phyloP scores from a whole-genome alignment of 1,140 invertebrate species.

The Panagrolaimus sp. region DNA sequence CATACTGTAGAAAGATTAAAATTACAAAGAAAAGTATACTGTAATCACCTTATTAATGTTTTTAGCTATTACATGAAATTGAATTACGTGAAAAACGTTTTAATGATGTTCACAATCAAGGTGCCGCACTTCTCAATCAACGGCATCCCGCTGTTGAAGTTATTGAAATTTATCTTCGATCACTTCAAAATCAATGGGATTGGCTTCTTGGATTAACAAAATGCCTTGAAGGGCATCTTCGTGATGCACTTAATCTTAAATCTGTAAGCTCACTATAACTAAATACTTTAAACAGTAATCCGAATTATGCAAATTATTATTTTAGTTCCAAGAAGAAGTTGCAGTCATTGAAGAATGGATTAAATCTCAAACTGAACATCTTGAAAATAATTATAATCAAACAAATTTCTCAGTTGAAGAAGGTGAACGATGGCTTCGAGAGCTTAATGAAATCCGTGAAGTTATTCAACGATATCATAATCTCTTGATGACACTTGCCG shows the following conservation, averaged over 20 bases:
- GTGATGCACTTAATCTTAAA: constrained; percentile 82
- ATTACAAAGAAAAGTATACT: not conserved
- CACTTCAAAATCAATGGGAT: constrained; percentile 94
- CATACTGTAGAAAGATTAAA: too few species aligned
- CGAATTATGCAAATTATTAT: constrained; percentile 28
- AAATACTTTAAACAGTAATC: not conserved
- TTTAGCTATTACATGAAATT: constrained; percentile 87
- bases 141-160: constrained; percentile 89
- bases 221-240: constrained; percentile 88
- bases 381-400: not conserved
- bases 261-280: constrained; percentile 50
- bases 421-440: constrained; percentile 15
- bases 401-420: not conserved
- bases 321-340: constrained; percentile 80
- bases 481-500: constrained; percentile 72
- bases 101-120: constrained; percentile 86
- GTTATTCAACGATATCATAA: constrained; percentile 57
- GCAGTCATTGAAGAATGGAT: constrained; percentile 85
- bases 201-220: constrained; percentile 88
- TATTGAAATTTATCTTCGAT: constrained; percentile 83
- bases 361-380: constrained; percentile 73
- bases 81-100: constrained; percentile 92
- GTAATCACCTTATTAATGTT: constrained; percentile 20
- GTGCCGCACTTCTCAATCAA: constrained; percentile 82
- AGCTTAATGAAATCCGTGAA: not conserved